Conservation (phyloP, 2,888 invertebrate species). For the Lasioglossum oenotherae region DNA sequence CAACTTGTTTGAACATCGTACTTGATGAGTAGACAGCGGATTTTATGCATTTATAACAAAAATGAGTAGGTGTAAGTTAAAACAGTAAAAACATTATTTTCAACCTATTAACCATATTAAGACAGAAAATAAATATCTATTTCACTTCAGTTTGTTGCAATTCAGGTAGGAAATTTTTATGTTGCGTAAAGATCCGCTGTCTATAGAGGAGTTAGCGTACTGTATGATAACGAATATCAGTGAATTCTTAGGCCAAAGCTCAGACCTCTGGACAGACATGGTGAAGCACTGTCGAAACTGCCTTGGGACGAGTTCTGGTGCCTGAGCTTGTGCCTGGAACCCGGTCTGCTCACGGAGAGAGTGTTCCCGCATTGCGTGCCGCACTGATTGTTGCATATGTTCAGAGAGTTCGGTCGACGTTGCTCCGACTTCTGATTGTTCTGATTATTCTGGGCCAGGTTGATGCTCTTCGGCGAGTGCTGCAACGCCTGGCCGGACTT, state of each 20-base stretch:
- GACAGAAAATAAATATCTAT: no score
- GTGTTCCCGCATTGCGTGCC: constrained; percentile 78
- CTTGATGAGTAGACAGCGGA: no score
- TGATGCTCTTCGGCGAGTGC: constrained; percentile 79
- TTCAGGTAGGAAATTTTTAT: no score
- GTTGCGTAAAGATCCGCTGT: no score
- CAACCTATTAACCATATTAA: no score
- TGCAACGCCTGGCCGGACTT: constrained; percentile 78
- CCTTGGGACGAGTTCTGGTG: constrained; percentile 84
- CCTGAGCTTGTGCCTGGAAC: constrained; percentile 82
- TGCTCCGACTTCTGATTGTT: constrained; percentile 80
- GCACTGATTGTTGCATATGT: constrained; percentile 81
- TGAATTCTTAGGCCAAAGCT: not conserved
- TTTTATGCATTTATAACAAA: no score
- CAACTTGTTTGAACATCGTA: no score
- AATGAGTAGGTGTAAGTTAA: no score
- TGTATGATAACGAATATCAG: not conserved
- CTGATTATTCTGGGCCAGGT: constrained; percentile 72
- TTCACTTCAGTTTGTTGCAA: no score
- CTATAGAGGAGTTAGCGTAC: no score
- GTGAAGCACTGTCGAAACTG: constrained; percentile 83
- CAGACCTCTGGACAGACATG: constrained; percentile 85
- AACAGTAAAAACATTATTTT: no score
- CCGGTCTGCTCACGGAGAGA: constrained; percentile 77
- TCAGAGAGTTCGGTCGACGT: constrained; percentile 77